Evolutionary conservation across 2,888 invertebrate genomes (phyloP).

Genomic region (Coenonympha arcania): DNA sequence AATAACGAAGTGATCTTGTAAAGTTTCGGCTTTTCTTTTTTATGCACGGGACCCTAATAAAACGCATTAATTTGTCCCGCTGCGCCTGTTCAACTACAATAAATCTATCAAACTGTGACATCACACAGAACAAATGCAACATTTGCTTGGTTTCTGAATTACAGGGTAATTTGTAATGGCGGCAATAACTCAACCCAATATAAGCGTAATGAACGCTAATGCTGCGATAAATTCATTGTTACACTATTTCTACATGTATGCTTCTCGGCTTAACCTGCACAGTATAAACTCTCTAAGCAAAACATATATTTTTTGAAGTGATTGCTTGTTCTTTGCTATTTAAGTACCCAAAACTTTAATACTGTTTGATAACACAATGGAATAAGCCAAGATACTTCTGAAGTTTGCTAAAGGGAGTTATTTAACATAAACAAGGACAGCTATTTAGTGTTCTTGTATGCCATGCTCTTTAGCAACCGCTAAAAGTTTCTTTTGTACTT

Average conservation of each 20-base stretch:
- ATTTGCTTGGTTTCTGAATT: constrained; percentile 2
- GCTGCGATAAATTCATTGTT: neutral
- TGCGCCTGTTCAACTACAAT: neutral
- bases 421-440: too few relatives aligned
- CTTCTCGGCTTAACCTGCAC: neutral
- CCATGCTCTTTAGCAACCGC: too few relatives aligned
- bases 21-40: too few relatives aligned
- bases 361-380: too few relatives aligned
- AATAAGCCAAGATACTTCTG: too few relatives aligned
- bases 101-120: constrained; percentile 2
- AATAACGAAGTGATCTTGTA: too few relatives aligned
- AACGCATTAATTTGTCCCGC: constrained; percentile 1
- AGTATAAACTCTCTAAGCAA: neutral
- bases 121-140: constrained; percentile 1
- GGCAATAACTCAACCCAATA: constrained; percentile 2
- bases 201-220: constrained; percentile 5
- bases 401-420: too few relatives aligned
- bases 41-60: too few relatives aligned
- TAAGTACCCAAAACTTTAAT: too few relatives aligned
- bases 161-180: constrained; percentile 5
- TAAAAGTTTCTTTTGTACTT: too few relatives aligned
- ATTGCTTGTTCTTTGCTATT: too few relatives aligned
- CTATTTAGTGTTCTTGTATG: too few relatives aligned
- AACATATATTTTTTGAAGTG: neutral
- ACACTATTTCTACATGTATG: neutral